Conservation (phyloP, 2,888 invertebrate species). For the Cynaeus angustus region DNA sequence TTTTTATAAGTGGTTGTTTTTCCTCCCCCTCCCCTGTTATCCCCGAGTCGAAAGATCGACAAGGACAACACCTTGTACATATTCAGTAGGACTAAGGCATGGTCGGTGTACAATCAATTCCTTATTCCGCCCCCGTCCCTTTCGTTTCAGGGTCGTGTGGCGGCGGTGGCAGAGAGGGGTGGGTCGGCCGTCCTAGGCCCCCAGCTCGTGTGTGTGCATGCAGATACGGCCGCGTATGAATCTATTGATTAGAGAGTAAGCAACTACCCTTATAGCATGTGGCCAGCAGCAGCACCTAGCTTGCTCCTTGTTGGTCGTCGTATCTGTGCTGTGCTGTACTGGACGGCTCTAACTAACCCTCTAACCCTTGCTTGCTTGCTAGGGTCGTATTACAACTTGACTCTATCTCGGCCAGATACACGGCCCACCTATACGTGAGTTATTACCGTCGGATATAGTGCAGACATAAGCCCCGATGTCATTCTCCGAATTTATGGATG, state of each 20-base stretch:
- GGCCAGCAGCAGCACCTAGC: constrained; percentile 56
- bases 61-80: constrained; percentile 64
- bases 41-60: constrained; percentile 46
- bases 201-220: constrained; percentile 67
- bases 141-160: constrained; percentile 52
- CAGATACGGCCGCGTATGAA: constrained; percentile 68
- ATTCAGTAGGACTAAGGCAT: constrained; percentile 66
- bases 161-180: constrained; percentile 11
- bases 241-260: constrained; percentile 68
- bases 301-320: constrained; percentile 48
- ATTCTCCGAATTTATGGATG: constrained; percentile 57
- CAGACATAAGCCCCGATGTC: constrained; percentile 56
- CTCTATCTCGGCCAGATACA: constrained; percentile 55
- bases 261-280: constrained; percentile 61
- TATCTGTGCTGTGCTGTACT: constrained; percentile 40
- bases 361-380: constrained; percentile 59
- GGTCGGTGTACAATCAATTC: constrained; percentile 68
- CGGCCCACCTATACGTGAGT: constrained; percentile 55
- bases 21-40: background rate
- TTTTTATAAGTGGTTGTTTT: too few relatives aligned
- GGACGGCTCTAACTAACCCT: constrained; percentile 59
- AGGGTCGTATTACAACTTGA: constrained; percentile 61
- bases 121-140: constrained; percentile 66
- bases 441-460: constrained; percentile 54
- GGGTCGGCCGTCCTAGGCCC: constrained; percentile 51